A percentile compares a stretch with the other conserved stretches of the same genome.
Conservation (phyloP, 1,140 invertebrate genomes). For the Glomeris maerens region DNA sequence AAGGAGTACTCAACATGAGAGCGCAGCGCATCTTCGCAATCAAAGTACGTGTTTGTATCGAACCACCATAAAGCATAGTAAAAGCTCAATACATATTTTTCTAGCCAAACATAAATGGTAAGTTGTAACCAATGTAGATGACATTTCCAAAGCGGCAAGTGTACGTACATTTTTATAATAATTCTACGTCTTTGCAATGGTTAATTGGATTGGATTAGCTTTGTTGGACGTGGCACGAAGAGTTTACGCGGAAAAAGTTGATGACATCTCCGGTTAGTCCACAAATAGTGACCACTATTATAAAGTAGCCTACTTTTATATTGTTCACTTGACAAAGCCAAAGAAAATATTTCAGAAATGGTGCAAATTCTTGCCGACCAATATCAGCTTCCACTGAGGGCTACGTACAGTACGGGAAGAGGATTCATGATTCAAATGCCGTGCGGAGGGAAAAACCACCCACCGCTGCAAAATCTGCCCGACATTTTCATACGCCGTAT, state of each 20-base stretch:
- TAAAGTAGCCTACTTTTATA: constrained; percentile 13
- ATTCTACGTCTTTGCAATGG: background rate
- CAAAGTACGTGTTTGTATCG: constrained; percentile 41
- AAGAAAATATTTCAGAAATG: constrained; percentile 19
- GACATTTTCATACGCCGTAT: constrained; percentile 41
- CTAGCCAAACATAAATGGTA: constrained; percentile 29
- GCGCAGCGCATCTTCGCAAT: constrained; percentile 73
- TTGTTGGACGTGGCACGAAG: constrained; percentile 60
- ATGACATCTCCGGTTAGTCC: constrained; percentile 56
- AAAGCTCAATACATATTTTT: too few relatives aligned
- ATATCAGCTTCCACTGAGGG: constrained; percentile 46
- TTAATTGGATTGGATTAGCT: constrained; percentile 35
- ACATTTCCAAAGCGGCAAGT: too few relatives aligned
- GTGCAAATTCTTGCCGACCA: constrained; percentile 42
- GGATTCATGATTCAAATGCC: constrained; percentile 62
- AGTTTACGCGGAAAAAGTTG: constrained; percentile 58
- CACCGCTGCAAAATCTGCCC: constrained; percentile 42
- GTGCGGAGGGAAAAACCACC: constrained; percentile 25
- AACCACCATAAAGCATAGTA: too few relatives aligned
- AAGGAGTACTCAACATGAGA: constrained; percentile 46
- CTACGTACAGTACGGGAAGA: constrained; percentile 47
- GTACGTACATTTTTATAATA: too few relatives aligned
- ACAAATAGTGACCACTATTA: too few relatives aligned
- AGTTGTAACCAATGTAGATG: constrained; percentile 13
- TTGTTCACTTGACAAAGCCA: constrained; percentile 9